phyloP scores from a whole-genome alignment of 2,797 vertebrate genomes.

The Fundulus diaphanus region DNA sequence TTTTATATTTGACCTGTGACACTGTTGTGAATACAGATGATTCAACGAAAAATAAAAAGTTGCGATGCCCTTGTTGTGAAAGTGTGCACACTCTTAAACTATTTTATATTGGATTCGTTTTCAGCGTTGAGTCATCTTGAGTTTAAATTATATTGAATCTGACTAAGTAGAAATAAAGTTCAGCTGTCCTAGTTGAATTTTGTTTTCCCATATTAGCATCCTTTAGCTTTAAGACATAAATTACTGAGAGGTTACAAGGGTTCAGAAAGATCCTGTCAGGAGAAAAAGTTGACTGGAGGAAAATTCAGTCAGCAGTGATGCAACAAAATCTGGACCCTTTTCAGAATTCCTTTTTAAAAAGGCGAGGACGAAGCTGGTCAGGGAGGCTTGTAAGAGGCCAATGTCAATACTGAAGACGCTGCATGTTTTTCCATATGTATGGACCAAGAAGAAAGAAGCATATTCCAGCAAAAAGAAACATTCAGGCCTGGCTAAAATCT shows the following conservation, averaged over 20 bases:
- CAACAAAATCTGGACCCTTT: neutral
- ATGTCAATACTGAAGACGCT: neutral
- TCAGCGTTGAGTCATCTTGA: neutral
- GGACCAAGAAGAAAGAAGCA: neutral
- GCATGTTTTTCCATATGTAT: neutral
- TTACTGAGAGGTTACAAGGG: neutral
- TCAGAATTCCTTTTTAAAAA: neutral
- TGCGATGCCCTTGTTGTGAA: neutral
- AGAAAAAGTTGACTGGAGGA: neutral
- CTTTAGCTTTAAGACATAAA: neutral
- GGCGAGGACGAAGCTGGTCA: neutral
- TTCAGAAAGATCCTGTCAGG: neutral
- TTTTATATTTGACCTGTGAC: too few relatives aligned
- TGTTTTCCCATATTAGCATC: neutral
- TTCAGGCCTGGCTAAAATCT: neutral
- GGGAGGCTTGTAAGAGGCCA: neutral
- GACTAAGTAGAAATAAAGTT: neutral
- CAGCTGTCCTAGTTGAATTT: neutral
- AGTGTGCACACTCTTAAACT: neutral
- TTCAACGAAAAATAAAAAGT: neutral
- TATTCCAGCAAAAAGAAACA: neutral
- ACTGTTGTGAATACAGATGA: neutral
- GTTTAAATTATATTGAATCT: neutral
- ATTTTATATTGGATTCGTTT: neutral
- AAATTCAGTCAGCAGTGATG: neutral